These are phyloP conservation scores for Pristionchus entomophagus DNA, from an alignment of 2,888 invertebrate species.

Conservation along the genomic window DNA sequence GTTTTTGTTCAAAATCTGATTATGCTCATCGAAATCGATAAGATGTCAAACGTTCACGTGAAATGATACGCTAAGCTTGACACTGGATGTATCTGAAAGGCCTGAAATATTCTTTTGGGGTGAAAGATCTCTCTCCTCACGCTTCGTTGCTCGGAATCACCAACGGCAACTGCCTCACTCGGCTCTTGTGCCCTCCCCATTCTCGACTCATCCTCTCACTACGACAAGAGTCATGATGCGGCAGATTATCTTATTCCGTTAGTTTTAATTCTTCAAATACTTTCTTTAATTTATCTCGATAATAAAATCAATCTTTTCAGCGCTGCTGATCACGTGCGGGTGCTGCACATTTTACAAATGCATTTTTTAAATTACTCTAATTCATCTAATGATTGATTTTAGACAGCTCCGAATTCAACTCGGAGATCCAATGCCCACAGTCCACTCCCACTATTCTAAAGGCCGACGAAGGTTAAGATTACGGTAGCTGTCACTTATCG, in stretches of 20 bases:
- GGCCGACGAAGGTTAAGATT: not conserved
- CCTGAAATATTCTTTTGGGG: too few relatives aligned
- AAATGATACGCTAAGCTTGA: too few relatives aligned
- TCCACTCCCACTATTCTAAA: not conserved
- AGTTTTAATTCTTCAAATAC: too few relatives aligned
- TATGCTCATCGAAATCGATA: too few relatives aligned
- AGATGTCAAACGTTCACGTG: too few relatives aligned
- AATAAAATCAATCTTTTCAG: not conserved
- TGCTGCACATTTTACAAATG: not conserved
- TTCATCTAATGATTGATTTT: not conserved
- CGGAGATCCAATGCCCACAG: not conserved
- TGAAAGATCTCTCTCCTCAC: too few relatives aligned
- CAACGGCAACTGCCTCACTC: not conserved
- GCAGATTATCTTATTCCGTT: not conserved
- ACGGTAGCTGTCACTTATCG: not conserved
- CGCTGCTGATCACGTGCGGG: not conserved
- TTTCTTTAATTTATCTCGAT: not conserved
- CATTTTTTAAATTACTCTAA: too few relatives aligned
- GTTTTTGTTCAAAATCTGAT: too few relatives aligned
- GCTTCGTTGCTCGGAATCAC: not conserved
- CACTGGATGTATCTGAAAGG: too few relatives aligned
- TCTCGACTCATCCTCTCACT: not conserved
- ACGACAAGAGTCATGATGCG: not conserved
- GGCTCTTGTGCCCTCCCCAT: not conserved
- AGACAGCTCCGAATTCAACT: conserved; percentile 17